Evolutionary conservation across 2,797 vertebrate species (phyloP).

Genomic region (Myoxocephalus aenaeus): DNA sequence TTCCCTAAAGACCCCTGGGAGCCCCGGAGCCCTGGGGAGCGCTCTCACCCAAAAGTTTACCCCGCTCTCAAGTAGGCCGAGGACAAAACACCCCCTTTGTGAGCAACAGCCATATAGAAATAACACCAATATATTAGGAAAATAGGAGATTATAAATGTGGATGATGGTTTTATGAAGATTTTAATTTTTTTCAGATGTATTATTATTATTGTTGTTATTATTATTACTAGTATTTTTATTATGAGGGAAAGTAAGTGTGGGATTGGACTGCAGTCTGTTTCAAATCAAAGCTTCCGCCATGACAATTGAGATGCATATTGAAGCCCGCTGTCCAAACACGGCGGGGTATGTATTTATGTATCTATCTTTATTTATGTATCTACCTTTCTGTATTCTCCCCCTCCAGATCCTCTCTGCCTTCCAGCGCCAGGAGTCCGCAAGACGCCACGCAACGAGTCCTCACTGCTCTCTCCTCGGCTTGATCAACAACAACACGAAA

Average conservation of each 20-base stretch:
- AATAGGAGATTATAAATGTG: neutral
- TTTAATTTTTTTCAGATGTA: neutral
- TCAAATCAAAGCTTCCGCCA: conserved; percentile 58
- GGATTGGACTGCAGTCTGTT: conserved; percentile 50
- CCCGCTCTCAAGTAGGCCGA: conserved; percentile 61
- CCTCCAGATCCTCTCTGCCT: conserved; percentile 79
- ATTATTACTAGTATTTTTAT: conserved; percentile 23
- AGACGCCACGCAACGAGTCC: conserved; percentile 95
- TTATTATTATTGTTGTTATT: conserved; percentile 22
- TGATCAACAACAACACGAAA: conserved; percentile 86
- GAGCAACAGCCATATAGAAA: neutral
- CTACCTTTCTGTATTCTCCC: conserved; percentile 69
- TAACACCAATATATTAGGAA: neutral
- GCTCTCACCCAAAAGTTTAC: conserved; percentile 71
- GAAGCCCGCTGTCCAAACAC: conserved; percentile 78
- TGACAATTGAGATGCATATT: conserved; percentile 73
- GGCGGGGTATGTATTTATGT: conserved; percentile 45
- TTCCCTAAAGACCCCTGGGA: conserved; percentile 86
- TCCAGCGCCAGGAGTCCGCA: conserved; percentile 93
- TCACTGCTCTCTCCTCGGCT: conserved; percentile 94
- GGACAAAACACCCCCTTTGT: conserved; percentile 26
- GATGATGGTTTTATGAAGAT: neutral
- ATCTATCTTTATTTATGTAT: conserved; percentile 44
- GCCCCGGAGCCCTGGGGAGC: conserved; percentile 80
- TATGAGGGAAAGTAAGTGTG: neutral